Percentiles rank a stretch among this genome's conserved stretches.
Conservation (phyloP, 2,113 vertebrate species). For the Amia ocellicauda region DNA sequence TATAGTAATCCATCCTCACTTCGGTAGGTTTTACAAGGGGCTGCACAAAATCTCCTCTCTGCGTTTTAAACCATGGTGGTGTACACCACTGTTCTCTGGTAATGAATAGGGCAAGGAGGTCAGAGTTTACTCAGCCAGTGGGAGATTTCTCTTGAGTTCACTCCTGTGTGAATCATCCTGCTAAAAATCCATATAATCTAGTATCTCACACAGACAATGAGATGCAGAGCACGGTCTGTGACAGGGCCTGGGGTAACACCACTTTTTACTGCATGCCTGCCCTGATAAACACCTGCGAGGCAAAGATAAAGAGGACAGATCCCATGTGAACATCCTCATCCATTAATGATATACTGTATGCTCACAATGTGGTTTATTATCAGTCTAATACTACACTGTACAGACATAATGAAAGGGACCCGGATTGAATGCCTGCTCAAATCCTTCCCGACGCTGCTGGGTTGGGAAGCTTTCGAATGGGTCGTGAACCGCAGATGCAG, state of each 20-base stretch:
- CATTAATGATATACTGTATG: background rate
- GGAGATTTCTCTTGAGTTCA: background rate
- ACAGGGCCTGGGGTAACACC: background rate
- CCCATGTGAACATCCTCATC: background rate
- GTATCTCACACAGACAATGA: background rate
- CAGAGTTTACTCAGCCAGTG: too few relatives aligned
- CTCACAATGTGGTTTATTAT: too few relatives aligned
- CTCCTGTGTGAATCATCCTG: background rate
- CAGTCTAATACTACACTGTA: background rate
- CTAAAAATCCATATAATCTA: background rate
- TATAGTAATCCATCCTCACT: too few relatives aligned
- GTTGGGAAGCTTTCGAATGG: too few relatives aligned
- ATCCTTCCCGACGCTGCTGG: too few relatives aligned
- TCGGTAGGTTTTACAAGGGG: too few relatives aligned
- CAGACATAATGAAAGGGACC: background rate
- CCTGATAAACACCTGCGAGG: background rate
- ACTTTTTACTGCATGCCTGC: background rate
- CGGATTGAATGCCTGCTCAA: too few relatives aligned
- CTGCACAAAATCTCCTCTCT: too few relatives aligned
- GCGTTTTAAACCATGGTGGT: slow-evolving; percentile 6
- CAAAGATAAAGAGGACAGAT: too few relatives aligned
- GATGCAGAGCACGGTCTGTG: background rate
- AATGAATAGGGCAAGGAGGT: background rate
- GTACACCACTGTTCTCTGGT: slow-evolving; percentile 7
- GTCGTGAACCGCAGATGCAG: too few relatives aligned